phyloP scores from a whole-genome alignment of 2,797 vertebrate genomes.

The Erpetoichthys calabaricus region DNA sequence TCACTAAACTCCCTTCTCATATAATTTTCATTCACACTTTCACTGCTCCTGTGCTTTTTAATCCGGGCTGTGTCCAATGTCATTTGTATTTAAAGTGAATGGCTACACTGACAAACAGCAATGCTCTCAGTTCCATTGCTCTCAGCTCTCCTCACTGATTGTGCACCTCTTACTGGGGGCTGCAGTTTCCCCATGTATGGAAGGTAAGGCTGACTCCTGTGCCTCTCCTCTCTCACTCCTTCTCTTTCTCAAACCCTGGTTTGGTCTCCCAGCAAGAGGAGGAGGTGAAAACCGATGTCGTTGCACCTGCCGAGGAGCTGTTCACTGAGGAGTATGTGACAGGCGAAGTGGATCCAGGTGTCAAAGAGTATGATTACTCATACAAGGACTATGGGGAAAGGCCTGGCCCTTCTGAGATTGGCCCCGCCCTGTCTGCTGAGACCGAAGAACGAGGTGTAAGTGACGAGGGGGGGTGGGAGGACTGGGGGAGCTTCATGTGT shows the following conservation, averaged over 20 bases:
- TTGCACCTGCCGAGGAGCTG: conserved; percentile 37
- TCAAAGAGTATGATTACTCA: conserved; percentile 66
- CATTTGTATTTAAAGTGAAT: too few relatives aligned
- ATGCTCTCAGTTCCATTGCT: background rate
- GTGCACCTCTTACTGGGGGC: background rate
- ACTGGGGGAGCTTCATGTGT: too few relatives aligned
- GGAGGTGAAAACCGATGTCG: conserved; percentile 40
- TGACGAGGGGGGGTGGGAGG: conserved; percentile 18
- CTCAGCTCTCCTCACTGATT: background rate
- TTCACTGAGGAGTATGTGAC: conserved; percentile 62
- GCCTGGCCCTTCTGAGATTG: conserved; percentile 38
- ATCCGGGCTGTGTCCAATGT: too few relatives aligned
- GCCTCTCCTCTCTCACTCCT: background rate
- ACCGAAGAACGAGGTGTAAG: conserved; percentile 77
- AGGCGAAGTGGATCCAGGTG: conserved; percentile 27
- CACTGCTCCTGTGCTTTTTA: too few relatives aligned
- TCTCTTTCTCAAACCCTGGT: conserved; percentile 24
- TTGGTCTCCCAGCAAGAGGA: conserved; percentile 40
- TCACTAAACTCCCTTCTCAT: too few relatives aligned
- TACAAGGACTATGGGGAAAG: conserved; percentile 65
- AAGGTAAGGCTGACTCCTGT: conserved; percentile 1
- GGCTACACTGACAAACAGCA: too few relatives aligned
- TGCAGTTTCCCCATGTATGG: background rate
- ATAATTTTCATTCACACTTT: too few relatives aligned
- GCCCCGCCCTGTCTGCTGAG: conserved; percentile 72